Evolutionary conservation across 1,140 invertebrate species (phyloP).

Genomic region (Cephus cinctus): DNA sequence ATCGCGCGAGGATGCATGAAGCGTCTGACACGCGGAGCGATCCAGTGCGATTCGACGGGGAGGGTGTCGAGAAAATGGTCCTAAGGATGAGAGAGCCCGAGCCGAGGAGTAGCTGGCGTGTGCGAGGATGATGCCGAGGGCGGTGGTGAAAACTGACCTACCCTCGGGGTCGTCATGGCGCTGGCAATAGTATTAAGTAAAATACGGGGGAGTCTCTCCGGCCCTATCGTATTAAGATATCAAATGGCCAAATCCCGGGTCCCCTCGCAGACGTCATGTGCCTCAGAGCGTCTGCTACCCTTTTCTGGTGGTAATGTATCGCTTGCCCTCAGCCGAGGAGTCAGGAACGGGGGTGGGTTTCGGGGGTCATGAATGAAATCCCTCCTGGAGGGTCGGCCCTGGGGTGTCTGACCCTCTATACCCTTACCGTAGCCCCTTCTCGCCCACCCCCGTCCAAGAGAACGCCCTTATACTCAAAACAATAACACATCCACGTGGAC

Average conservation of each 20-base stretch:
- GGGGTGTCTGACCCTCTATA: slow-evolving; percentile 48
- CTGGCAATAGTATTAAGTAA: background rate
- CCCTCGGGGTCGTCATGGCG: background rate
- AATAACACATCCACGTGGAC: slow-evolving; percentile 49
- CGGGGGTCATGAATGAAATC: slow-evolving; percentile 53
- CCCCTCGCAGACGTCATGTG: slow-evolving; percentile 40
- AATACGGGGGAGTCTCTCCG: slow-evolving; percentile 6
- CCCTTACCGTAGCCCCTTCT: slow-evolving; percentile 22
- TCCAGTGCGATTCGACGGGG: too few relatives aligned
- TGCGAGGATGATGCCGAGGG: slow-evolving; percentile 2
- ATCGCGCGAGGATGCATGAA: too few relatives aligned
- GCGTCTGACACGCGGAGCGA: too few relatives aligned
- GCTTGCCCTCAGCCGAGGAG: slow-evolving; percentile 34
- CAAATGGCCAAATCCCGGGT: slow-evolving; percentile 48
- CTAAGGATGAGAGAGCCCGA: too few relatives aligned
- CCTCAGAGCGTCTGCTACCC: slow-evolving; percentile 35
- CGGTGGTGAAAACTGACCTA: slow-evolving; percentile 25
- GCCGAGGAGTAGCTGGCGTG: too few relatives aligned
- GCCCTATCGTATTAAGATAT: slow-evolving; percentile 49
- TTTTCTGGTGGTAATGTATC: slow-evolving; percentile 45
- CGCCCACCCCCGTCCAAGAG: slow-evolving; percentile 27
- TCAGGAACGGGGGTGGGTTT: slow-evolving; percentile 33
- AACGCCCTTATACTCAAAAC: slow-evolving; percentile 39
- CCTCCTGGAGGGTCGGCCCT: slow-evolving; percentile 46
- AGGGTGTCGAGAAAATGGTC: too few relatives aligned